Conservation (phyloP, 2,888 invertebrate species). For the Drosophila fungiperda region DNA sequence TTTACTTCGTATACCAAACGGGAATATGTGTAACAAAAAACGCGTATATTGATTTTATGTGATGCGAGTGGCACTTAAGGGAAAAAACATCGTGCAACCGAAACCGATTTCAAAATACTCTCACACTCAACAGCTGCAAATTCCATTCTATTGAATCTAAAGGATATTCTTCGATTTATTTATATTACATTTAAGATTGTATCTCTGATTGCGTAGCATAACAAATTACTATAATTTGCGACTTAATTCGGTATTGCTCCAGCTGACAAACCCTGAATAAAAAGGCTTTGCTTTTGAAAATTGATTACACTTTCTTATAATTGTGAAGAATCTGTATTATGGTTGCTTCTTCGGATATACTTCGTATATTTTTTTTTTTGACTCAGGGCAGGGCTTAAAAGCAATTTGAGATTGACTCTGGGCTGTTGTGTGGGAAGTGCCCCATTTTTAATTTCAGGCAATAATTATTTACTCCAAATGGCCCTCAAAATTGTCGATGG, state of each 20-base stretch:
- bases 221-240: not conserved
- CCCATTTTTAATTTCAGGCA: constrained; percentile 67
- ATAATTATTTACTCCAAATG: constrained; percentile 67
- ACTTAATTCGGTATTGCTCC: not conserved
- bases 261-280: not conserved
- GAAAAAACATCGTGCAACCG: not conserved
- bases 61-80: constrained; percentile 10
- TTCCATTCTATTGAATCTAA: not conserved
- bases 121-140: not conserved
- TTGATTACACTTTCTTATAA: not conserved
- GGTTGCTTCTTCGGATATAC: constrained; percentile 5
- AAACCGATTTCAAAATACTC: constrained; percentile 14
- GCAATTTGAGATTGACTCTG: constrained; percentile 36
- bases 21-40: constrained; percentile 23
- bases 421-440: constrained; percentile 22
- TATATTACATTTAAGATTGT: not conserved
- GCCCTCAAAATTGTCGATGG: constrained; percentile 44
- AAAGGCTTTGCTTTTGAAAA: not conserved
- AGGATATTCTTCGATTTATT: too few species aligned
- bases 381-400: constrained; percentile 13
- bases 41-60: constrained; percentile 51
- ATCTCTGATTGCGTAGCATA: not conserved
- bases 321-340: not conserved
- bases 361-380: not conserved
- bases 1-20: constrained; percentile 19